Percentiles rank a stretch among this genome's conserved stretches.
phyloP scores from a whole-genome alignment of 92 coral and sea anemone genomes.

The Palythoa caribaeorum region DNA sequence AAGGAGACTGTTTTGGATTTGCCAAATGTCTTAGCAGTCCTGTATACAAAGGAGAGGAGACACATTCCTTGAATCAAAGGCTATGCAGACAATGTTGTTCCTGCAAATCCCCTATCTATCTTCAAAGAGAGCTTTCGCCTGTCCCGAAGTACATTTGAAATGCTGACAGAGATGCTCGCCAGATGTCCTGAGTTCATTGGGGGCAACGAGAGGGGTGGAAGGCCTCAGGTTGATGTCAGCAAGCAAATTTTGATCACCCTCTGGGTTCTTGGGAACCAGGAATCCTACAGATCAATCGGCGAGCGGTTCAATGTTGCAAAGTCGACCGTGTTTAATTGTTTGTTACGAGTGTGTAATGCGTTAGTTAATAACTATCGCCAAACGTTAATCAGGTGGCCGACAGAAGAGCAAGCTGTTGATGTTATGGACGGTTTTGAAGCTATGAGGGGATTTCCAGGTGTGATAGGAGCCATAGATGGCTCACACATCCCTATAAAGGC shows the following conservation, averaged over 20 bases:
- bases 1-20: conserved; percentile 38
- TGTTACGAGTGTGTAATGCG: conserved; percentile 50
- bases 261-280: conserved; percentile 58
- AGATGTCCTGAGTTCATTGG: conserved; percentile 24
- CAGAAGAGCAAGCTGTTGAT: conserved; percentile 27
- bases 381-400: conserved; percentile 53
- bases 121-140: conserved; percentile 38
- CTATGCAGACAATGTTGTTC: conserved; percentile 34
- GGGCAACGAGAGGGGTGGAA: conserved; percentile 39
- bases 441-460: conserved; percentile 52
- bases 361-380: conserved; percentile 51
- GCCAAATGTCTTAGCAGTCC: conserved; percentile 39
- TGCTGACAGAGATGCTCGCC: conserved; percentile 24
- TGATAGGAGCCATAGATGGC: conserved; percentile 53
- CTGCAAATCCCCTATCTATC: conserved; percentile 24
- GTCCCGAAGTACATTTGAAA: conserved; percentile 32
- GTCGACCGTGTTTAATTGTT: conserved; percentile 44
- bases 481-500: conserved; percentile 40
- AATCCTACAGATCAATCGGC: conserved; percentile 43
- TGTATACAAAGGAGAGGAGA: conserved; percentile 18
- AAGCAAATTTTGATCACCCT: conserved; percentile 54
- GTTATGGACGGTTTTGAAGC: conserved; percentile 53
- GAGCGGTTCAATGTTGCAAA: conserved; percentile 55
- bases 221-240: conserved; percentile 46
- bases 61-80: conserved; percentile 10